Evolutionary conservation across 2,888 invertebrate genomes (phyloP), one percentile per base, ranked within the genome.

Genomic region (Rotaria macrura): DNA sequence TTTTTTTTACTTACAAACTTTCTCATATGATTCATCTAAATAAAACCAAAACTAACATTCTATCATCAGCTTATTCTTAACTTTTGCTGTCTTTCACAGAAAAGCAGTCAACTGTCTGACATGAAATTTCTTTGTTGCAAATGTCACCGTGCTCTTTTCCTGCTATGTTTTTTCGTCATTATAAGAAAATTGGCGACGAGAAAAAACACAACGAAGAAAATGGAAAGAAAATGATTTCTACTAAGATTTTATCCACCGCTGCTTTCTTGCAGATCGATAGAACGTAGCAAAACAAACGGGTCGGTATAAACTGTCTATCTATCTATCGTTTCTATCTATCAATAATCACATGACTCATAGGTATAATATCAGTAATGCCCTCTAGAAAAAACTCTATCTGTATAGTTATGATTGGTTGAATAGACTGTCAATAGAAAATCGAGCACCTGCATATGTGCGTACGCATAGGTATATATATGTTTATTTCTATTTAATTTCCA

Each of bases 1-100:
- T 84, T 84, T 74, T 86, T 86, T 52, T 86, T 84, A 43, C 86
- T 86, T 57, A 86, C 84, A 72, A 43, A 84, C 52, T 79, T 79
- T 43, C 84, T 40, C 84, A 84, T 79, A 83, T 12, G 79, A 79
- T 79, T 79, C 79, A 79, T 79, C 43, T 43, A 43, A 40, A 43
- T 40, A 43, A n/a, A 79, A 43, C 4, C n/a, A 40, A 79, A 25
- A 65, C 29, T 65, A 0, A 34, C 20, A 7, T 29, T 65, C 17
- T 20, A 34, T 34, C 1, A 14, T 38, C 17, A 34, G 20, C 6
- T 14, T 34, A 17, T 34, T 4, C 3, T 3, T 20, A 2, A 65
- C 0, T 20, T n/a, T 34, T 38, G 34, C 34, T 34, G n/a, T 34
- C 17, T 14, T 34, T 34, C 20, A 17, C 1, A 20, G 7, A 65